Conservation (phyloP, 2,113 vertebrate species). For the Pituophis catenifer region DNA sequence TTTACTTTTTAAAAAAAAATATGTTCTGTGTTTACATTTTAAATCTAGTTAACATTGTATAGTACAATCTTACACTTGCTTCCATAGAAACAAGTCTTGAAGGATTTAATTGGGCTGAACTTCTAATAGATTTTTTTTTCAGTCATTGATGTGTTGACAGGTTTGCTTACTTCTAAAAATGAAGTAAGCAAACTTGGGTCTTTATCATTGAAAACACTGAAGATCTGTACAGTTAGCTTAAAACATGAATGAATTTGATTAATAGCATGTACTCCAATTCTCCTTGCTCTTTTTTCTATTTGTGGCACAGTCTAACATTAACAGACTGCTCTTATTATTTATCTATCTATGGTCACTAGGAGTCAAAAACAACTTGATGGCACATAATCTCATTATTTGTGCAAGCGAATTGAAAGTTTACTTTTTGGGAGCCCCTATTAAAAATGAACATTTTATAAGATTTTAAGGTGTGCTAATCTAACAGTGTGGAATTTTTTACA, state of each 20-base stretch:
- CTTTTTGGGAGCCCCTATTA: neutral
- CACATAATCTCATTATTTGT: neutral
- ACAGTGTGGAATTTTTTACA: neutral
- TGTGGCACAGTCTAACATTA: neutral
- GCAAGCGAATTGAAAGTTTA: neutral
- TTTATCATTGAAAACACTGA: neutral
- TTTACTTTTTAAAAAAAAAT: neutral
- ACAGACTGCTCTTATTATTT: neutral
- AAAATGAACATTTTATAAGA: neutral
- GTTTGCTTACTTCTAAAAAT: slow-evolving; percentile 5
- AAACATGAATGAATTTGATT: neutral
- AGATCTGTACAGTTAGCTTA: neutral
- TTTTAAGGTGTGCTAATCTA: neutral
- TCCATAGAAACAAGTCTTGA: neutral
- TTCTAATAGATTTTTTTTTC: neutral
- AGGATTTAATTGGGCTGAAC: neutral
- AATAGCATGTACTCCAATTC: neutral
- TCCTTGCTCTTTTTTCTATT: neutral
- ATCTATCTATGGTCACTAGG: neutral
- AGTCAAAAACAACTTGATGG: neutral
- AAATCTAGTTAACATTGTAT: neutral
- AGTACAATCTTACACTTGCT: neutral
- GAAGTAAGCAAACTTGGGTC: accelerated
- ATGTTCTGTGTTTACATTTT: slow-evolving; percentile 23
- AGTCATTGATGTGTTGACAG: neutral